A percentile compares a stretch with the other conserved stretches of the same genome.
Evolutionary conservation across 2,113 vertebrate species (phyloP).

Genomic region (Periophthalmus modestus): DNA sequence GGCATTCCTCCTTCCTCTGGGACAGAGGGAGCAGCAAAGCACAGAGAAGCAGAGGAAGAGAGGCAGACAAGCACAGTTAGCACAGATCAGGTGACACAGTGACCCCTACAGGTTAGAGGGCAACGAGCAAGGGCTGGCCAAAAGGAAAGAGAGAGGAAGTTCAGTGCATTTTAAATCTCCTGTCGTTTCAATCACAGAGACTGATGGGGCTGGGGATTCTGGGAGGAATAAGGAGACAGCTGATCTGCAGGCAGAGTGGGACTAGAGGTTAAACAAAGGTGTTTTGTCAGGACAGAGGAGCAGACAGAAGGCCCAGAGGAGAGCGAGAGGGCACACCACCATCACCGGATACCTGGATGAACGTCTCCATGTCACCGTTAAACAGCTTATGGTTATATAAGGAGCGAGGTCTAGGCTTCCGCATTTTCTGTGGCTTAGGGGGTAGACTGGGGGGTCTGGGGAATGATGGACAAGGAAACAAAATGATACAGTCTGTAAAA

Average conservation of each 20-base stretch:
- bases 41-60: slow-evolving; percentile 83
- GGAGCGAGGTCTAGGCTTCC: slow-evolving; percentile 98
- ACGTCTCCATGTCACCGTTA: slow-evolving; percentile 99
- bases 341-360: slow-evolving; percentile 94
- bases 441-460: slow-evolving; percentile 96
- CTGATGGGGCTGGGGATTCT: slow-evolving; percentile 18
- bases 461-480: slow-evolving; percentile 73
- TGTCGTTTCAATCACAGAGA: slow-evolving; percentile 29
- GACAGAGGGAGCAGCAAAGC: slow-evolving; percentile 85
- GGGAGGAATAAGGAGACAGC: slow-evolving; percentile 46
- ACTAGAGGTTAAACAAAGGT: slow-evolving; percentile 67
- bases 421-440: slow-evolving; percentile 99
- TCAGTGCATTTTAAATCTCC: slow-evolving; percentile 26
- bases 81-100: slow-evolving; percentile 62
- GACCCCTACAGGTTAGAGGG: slow-evolving; percentile 50
- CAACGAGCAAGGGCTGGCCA: slow-evolving; percentile 31
- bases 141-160: slow-evolving; percentile 35
- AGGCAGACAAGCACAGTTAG: slow-evolving; percentile 86
- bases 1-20: slow-evolving; percentile 99
- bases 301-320: slow-evolving; percentile 54
- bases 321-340: slow-evolving; percentile 70
- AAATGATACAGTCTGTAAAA: slow-evolving; percentile 65
- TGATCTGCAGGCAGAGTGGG: slow-evolving; percentile 46
- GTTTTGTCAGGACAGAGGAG: slow-evolving; percentile 54
- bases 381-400: slow-evolving; percentile 98